Conservation (phyloP, 2,797 vertebrate genomes). For the Poliocrania exsul region DNA sequence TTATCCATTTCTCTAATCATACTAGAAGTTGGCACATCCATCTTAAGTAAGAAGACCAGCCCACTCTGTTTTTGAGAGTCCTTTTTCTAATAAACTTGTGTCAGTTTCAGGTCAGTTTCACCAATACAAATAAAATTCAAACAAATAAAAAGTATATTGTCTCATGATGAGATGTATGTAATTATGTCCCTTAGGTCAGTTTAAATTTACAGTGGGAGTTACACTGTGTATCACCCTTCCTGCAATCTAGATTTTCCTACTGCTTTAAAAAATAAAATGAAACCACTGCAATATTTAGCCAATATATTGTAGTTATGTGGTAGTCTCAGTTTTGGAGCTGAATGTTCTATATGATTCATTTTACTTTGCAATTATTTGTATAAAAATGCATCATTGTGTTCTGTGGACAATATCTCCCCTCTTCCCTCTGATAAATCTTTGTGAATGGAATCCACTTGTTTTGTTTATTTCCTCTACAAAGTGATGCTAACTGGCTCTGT, state of each 20-base stretch:
- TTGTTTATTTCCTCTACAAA: constrained; percentile 48
- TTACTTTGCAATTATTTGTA: constrained; percentile 20
- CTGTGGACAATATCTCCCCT: background rate
- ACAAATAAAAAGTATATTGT: constrained; percentile 91
- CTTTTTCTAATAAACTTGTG: constrained; percentile 88
- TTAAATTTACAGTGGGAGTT: constrained; percentile 82
- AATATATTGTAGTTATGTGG: background rate
- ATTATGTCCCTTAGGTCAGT: constrained; percentile 88
- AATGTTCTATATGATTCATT: background rate
- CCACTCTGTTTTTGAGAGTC: constrained; percentile 82
- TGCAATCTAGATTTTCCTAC: constrained; percentile 62
- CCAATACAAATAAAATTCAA: constrained; percentile 97
- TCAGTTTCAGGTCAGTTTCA: constrained; percentile 89
- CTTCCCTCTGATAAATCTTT: constrained; percentile 26
- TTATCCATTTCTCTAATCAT: constrained; percentile 97
- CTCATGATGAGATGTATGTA: constrained; percentile 90
- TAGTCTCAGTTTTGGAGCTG: background rate
- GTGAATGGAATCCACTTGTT: constrained; percentile 29
- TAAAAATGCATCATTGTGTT: constrained; percentile 43
- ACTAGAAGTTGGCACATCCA: constrained; percentile 91
- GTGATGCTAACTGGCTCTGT: constrained; percentile 28
- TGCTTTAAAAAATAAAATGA: constrained; percentile 36
- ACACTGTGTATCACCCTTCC: constrained; percentile 71
- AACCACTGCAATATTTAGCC: constrained; percentile 15
- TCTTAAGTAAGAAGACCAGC: constrained; percentile 85